A percentile compares a stretch with the other conserved stretches of the same genome.
Evolutionary conservation across 2,888 invertebrate genomes (phyloP).

Genomic region (Galerucella calmariensis): DNA sequence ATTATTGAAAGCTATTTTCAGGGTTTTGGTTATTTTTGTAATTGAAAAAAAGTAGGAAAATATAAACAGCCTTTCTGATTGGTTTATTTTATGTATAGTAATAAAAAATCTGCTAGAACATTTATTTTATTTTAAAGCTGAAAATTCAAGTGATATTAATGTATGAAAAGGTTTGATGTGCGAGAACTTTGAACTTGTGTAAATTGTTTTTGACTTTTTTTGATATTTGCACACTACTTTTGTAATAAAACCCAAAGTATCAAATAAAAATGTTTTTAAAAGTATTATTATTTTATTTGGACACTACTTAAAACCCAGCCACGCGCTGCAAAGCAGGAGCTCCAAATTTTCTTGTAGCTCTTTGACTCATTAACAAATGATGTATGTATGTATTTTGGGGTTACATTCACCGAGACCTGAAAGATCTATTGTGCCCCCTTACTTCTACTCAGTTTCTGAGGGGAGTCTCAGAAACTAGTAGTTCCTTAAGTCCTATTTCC

Average conservation of each 20-base stretch:
- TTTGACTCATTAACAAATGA: too few relatives aligned
- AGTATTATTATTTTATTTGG: neutral
- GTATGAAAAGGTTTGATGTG: neutral
- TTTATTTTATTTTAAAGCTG: neutral
- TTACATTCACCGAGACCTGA: too few relatives aligned
- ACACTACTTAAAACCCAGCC: too few relatives aligned
- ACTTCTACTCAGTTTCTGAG: too few relatives aligned
- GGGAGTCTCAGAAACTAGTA: too few relatives aligned
- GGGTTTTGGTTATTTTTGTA: neutral
- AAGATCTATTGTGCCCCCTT: too few relatives aligned
- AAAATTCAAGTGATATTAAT: neutral
- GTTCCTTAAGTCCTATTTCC: too few relatives aligned
- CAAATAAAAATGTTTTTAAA: slow-evolving; percentile 21
- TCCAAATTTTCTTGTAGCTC: too few relatives aligned
- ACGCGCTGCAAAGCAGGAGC: too few relatives aligned
- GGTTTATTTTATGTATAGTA: neutral
- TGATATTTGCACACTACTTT: slow-evolving; percentile 22
- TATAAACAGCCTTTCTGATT: neutral
- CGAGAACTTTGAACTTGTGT: slow-evolving; percentile 10
- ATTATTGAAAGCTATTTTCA: neutral
- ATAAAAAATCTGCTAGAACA: neutral
- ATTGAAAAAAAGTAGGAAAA: neutral
- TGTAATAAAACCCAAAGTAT: slow-evolving; percentile 29
- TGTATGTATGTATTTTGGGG: too few relatives aligned
- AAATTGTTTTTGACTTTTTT: slow-evolving; percentile 27